Base-by-base conservation (phyloP, 2,113 vertebrate species). In the Anseranas semipalmata region DNA sequence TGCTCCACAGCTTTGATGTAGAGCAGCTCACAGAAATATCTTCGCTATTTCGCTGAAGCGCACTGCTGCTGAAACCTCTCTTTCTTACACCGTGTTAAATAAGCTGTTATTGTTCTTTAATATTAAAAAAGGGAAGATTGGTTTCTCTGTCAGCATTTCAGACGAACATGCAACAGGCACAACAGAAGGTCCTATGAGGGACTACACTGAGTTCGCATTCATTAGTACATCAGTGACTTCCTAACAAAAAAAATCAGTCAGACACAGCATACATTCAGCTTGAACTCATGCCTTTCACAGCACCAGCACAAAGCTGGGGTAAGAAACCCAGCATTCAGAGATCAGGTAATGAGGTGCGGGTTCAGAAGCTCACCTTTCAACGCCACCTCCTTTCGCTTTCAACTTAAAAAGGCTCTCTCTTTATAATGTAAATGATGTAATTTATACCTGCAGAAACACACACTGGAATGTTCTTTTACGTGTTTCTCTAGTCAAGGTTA, bases 91-190 rank as follows among this genome's bases (percentile, higher is more conserved):
- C 20, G 52, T 58, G 82, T 93, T 95, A 96, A 96, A 87, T 67
- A 96, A 93, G 76, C 60, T 87, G n/a, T 48, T 91, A 80, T 35
- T 96, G 73, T 87, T 95, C 87, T 85, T 89, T 55, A 90, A 75
- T 87, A 87, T 56, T 50, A 74, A 91, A 74, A 85, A 91, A 82
- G 8, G 73, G 41, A 81, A 60, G 45, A 77, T 59, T 77, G 12
- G n/a, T 90, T 94, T 91, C 59, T 76, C 62, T 73, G 58, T 70
- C 89, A 79, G 85, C 58, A 75, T 70, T 95, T 91, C 77, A 93
- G 74, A 74, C 1, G 3, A 63, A 80, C 1, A 1, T 30, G 74
- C 82, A 94, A 50, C 22, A 93, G 65, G 60, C 55, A 50, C 68
- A 39, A 81, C 5, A 10, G 43, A 75, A 84, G 46, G 78, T 84